These are phyloP conservation scores for Luehdorfia chinensis DNA, from an alignment of 1,140 invertebrate genomes.

Conservation along the genomic window DNA sequence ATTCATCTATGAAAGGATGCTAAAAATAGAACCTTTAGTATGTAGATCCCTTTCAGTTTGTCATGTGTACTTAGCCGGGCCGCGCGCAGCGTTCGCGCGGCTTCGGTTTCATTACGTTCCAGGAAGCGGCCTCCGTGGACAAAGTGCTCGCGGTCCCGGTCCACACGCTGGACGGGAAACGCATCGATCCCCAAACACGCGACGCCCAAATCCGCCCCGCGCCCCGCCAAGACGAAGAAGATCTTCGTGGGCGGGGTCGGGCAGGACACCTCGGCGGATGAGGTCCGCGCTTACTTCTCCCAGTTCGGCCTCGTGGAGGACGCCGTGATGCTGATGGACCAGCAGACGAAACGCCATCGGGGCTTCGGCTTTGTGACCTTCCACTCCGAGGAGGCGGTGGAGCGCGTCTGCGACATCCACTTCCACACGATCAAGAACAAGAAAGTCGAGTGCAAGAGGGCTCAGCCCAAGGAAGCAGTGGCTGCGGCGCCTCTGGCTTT, in stretches of 20 bases:
- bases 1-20: too few species aligned
- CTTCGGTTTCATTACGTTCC: slow-evolving; percentile 96
- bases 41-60: too few species aligned
- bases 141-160: slow-evolving; percentile 89
- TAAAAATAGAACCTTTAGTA: too few species aligned
- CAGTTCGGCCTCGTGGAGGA: slow-evolving; percentile 95
- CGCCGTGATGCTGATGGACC: slow-evolving; percentile 96
- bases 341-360: slow-evolving; percentile 93
- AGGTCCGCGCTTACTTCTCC: slow-evolving; percentile 94
- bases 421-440: slow-evolving; percentile 96
- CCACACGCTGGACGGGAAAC: slow-evolving; percentile 95
- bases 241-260: slow-evolving; percentile 95
- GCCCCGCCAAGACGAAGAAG: slow-evolving; percentile 93
- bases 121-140: slow-evolving; percentile 91
- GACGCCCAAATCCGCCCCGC: slow-evolving; percentile 92
- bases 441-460: slow-evolving; percentile 95
- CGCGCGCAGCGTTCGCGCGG: slow-evolving; percentile 90
- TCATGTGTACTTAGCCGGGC: slow-evolving; percentile 31
- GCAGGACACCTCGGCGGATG: slow-evolving; percentile 93
- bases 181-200: slow-evolving; percentile 95
- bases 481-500: slow-evolving; percentile 74
- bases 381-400: slow-evolving; percentile 93
- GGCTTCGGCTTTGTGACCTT: slow-evolving; percentile 96
- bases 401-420: slow-evolving; percentile 94
- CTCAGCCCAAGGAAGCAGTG: slow-evolving; percentile 94